Evolutionary conservation across 2,888 invertebrate genomes (phyloP), one percentile per base, ranked within the genome.

Genomic region (Cheilosia vernalis): DNA sequence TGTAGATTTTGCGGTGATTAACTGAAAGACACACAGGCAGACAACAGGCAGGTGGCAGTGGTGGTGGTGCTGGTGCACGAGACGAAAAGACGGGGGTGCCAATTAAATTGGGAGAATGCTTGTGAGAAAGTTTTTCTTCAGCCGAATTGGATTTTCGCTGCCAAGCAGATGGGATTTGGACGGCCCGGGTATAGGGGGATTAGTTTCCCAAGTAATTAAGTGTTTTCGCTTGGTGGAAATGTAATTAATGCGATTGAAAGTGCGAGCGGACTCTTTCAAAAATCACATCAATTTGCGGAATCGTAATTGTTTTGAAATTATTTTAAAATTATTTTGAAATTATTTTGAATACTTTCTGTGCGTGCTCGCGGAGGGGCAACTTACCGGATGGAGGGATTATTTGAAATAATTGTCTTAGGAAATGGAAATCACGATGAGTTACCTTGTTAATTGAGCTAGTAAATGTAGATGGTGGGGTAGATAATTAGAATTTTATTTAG

Each of bases 181-280:
- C 15, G 27, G 24, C 10, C 17, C 3, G 19, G 13, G n/a, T n/a
- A 4, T 4, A n/a, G 37, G 42, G 49, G 61, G 64, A 63, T 78
- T 44, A 78, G 53, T 83, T 78, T 78, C 51, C 42, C 61, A 78
- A 78, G 61, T 63, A 73, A 78, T 78, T 73, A 78, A 78, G 56
- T 61, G 77, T 66, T 63, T 27, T 24, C 19, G 19, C n/a, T 27
- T 58, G 42, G 9, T 60, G 56, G 42, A 78, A 78, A 67, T 72
- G 44, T 76, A 70, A 81, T 81, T 76, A 74, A 81, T 61, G 44
- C 27, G 33, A 44, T 21, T n/a, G 56, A 27, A 58, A 21, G 7
- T 44, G 37, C 15, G 37, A 37, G 37, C 13, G 13, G 10, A 7
- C 9, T 73, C 49, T 40, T 49, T 40, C 2, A 24, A 42, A 72